Base-by-base conservation (phyloP, 2,113 vertebrate species). In the Typhlomys cinereus region DNA sequence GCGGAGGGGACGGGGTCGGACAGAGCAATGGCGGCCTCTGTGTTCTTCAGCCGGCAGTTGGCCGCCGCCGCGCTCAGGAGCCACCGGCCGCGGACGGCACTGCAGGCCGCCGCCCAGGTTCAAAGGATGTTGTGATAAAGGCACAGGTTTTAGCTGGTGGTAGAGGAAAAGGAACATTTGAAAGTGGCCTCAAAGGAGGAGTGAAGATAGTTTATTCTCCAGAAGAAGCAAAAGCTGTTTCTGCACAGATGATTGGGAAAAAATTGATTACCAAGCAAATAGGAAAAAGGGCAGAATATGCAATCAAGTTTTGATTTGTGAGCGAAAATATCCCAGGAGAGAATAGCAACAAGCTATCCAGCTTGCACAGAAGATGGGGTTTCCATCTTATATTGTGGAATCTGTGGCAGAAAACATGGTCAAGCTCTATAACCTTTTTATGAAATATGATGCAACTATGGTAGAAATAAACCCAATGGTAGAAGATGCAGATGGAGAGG, bases 401-500 rank as follows among this genome's bases (percentile, higher is more conserved):
- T 99, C 99, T 98, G 99, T 99, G 3, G 99, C 99, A 7, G 98
- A 99, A 95, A 99, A 98, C 97, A 99, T 99, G 99, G 96, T 99
- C 92, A 99, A 99, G 96, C 98, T 99, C 34, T 99, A 99, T 96
- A 97, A 99, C 23, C 96, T 99, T 69, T 99, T 99, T 97, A 98
- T 99, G 96, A 99, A 99, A 96, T 99, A 99, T 0, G 99, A 99
- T 89, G 99, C 99, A n/a, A 99, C 99, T 67, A 99, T 99, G 99
- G 78, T 99, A 76, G 99, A 99, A 98, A 99, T 99, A 97, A 99
- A 99, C 98, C 99, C 99, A 89, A 99, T 99, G 99, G 99, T 99
- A 96, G 99, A 99, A 96, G 99, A 99, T 97, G 97, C 99, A 2
- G 99, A 99, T 76, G 99, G 99, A 97, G 97, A 98, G 39, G 99